Evolutionary conservation across 1,140 invertebrate species (phyloP).

Genomic region (Whitmania pigra): DNA sequence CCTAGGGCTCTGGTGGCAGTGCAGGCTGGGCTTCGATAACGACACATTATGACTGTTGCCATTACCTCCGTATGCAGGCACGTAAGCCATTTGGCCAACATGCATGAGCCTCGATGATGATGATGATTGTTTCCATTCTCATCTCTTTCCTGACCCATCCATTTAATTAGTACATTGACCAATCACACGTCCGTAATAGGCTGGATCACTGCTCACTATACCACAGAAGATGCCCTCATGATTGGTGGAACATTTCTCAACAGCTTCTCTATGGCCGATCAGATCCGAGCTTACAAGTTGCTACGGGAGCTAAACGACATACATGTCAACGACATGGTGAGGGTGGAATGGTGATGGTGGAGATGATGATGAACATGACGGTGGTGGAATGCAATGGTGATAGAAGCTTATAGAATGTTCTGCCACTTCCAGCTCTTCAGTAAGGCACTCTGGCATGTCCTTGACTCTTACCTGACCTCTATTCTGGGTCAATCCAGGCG

Average conservation of each 20-base stretch:
- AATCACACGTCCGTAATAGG: not conserved
- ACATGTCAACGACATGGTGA: not conserved
- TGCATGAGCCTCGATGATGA: too few species aligned
- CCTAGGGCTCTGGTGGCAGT: too few species aligned
- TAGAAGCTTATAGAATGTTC: slow-evolving; percentile 82
- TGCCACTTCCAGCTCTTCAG: slow-evolving; percentile 95
- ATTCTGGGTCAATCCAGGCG: too few species aligned
- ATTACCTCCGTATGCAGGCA: too few species aligned
- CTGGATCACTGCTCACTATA: slow-evolving; percentile 54
- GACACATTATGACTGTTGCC: too few species aligned
- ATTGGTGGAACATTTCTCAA: slow-evolving; percentile 87
- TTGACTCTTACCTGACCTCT: slow-evolving; percentile 69
- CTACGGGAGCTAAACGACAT: slow-evolving; percentile 15
- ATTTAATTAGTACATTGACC: too few species aligned
- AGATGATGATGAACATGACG: too few species aligned
- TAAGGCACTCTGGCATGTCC: slow-evolving; percentile 93
- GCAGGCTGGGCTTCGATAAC: too few species aligned
- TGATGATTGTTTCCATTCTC: too few species aligned
- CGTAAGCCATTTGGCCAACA: too few species aligned
- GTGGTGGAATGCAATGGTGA: not conserved
- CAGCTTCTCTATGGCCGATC: slow-evolving; percentile 74
- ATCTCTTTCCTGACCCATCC: too few species aligned
- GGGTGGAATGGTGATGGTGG: not conserved
- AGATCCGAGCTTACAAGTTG: slow-evolving; percentile 38
- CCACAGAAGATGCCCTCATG: slow-evolving; percentile 73